Evolutionary conservation across 2,888 invertebrate genomes (phyloP).

Genomic region (Romanomermis culicivorax): DNA sequence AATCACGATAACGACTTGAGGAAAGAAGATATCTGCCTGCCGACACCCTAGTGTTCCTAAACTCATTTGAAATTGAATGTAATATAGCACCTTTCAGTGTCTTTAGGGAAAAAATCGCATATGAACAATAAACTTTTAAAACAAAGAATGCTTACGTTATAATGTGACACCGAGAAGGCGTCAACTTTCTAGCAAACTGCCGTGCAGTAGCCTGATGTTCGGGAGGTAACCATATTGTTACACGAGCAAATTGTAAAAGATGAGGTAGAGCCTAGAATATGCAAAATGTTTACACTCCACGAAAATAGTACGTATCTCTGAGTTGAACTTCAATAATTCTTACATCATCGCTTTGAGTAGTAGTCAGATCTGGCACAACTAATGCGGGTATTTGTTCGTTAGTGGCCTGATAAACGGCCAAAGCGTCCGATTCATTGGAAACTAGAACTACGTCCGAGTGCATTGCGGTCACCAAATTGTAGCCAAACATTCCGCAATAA

Average conservation of each 20-base stretch:
- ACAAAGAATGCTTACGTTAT: neutral
- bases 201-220: constrained; percentile 27
- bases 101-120: too few relatives aligned
- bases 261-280: constrained; percentile 30
- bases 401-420: constrained; percentile 29
- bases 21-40: too few relatives aligned
- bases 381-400: constrained; percentile 20
- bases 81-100: too few relatives aligned
- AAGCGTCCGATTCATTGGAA: constrained; percentile 29
- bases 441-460: constrained; percentile 26
- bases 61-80: too few relatives aligned
- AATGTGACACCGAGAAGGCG: neutral
- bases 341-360: constrained; percentile 34
- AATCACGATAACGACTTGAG: too few relatives aligned
- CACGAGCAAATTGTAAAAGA: constrained; percentile 31
- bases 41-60: too few relatives aligned
- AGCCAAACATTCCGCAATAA: constrained; percentile 7
- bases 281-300: too few relatives aligned
- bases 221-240: constrained; percentile 34
- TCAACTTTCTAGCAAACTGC: constrained; percentile 18
- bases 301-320: neutral
- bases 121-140: too few relatives aligned
- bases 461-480: neutral
- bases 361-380: constrained; percentile 34
- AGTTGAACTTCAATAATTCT: neutral